phyloP scores from a whole-genome alignment of 2,113 vertebrate species.

The Telmatochromis bifrenatus region DNA sequence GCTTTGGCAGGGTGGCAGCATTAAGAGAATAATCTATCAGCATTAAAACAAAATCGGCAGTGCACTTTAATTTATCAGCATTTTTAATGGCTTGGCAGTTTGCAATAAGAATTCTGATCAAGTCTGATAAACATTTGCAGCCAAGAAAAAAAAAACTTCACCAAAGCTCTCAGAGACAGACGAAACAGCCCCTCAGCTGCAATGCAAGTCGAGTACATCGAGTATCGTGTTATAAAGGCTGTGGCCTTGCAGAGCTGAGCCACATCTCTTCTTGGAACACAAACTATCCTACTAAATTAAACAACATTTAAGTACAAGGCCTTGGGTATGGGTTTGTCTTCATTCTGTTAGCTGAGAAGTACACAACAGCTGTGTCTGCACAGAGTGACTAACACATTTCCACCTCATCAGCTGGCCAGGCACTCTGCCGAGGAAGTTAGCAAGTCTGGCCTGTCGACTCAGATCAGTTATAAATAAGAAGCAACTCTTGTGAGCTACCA shows the following conservation, averaged over 20 bases:
- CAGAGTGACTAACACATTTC: slow-evolving; percentile 23
- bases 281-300: background rate
- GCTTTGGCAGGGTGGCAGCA: background rate
- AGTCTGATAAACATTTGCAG: background rate
- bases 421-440: slow-evolving; percentile 3
- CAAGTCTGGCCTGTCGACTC: slow-evolving; percentile 24
- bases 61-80: slow-evolving; percentile 13
- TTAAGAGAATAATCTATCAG: background rate
- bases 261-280: background rate
- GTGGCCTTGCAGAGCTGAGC: background rate
- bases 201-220: background rate
- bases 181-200: background rate
- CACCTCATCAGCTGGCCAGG: slow-evolving; percentile 14
- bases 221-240: background rate
- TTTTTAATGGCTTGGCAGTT: slow-evolving; percentile 1
- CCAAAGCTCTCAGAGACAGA: background rate
- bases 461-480: slow-evolving; percentile 16
- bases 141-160: background rate
- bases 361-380: slow-evolving; percentile 16
- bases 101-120: background rate
- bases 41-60: slow-evolving; percentile 5
- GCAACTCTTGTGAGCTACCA: background rate
- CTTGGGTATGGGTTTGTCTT: background rate
- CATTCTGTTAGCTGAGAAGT: background rate
- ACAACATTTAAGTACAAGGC: background rate